Base-by-base conservation (phyloP, 92 coral and sea anemone species). In the Plumapathes pennacea region DNA sequence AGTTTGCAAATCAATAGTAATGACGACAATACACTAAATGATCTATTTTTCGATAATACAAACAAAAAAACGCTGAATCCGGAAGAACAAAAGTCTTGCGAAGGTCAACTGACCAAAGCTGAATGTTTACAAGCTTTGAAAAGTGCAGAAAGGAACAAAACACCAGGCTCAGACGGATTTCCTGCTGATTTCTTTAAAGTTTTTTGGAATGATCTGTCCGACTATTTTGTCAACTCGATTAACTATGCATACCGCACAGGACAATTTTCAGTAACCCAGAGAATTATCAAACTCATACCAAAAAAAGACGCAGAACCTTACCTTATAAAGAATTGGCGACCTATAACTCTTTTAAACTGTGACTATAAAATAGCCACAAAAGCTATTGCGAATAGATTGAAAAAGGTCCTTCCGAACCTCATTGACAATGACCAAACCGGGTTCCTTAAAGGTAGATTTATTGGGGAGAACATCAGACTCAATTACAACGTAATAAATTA, bases 61-160 rank as follows among this genome's bases (percentile, higher is more conserved):
- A 31, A 36, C 20, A 21, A 1, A 14, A 23, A 34, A 39, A 11
- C 19, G 1, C 37, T 48, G 40, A 63, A n/a, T 14, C 39, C 4
- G 21, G 59, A 63, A 26, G 71, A 63, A 48, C 36, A 63, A 25
- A 51, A 48, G 27, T 4, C n/a, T 7, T 64, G 60, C 31, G 72
- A 64, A 29, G 41, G 41, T 8, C 4, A 34, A 25, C 25, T 64
- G 38, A 37, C 60, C 5, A 40, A 20, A 17, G 22, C 24, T 25
- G 72, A 64, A 32, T 64, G 72, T 10, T 26, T 64, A 50, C 58
- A 64, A 64, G 42, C 72, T 15, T 60, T 51, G n/a, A 66, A 63
- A 36, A 48, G 46, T 39, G 37, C 33, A 56, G 41, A 32, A 26
- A 17, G 22, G 2, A 34, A 39, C 15, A 46, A 64, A 50, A 64